Evolutionary conservation across 2,888 invertebrate genomes (phyloP), one percentile per base, ranked within the genome.

Genomic region (Cephus runcator): DNA sequence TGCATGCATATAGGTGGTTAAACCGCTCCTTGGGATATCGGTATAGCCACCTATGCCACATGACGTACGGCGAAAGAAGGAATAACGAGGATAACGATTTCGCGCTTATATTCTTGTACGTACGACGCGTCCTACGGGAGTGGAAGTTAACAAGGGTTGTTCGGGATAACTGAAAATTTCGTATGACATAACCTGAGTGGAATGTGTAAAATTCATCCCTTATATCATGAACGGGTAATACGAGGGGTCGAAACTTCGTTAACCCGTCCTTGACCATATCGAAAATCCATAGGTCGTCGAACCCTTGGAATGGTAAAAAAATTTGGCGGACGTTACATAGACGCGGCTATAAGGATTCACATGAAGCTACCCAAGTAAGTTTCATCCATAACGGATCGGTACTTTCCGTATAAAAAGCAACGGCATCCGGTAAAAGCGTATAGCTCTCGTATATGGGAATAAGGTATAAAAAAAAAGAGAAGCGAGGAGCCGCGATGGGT

Each of bases 401-500:
- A 56, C 23, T 23, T 56, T 56, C 56, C 9, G 56, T 56, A 56
- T 56, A 56, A 56, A 56, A 56, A 56, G 56, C 56, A 56, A 56
- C 23, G 56, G 56, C 56, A 56, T 56, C 56, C 56, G 56, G 56
- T 56, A 56, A 56, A 56, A 56, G 56, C 56, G 56, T 23, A 23
- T 23, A 56, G 56, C 56, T 71, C 71, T 71, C 71, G 76, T 68
- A n/a, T 71, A 30, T 35, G 12, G 35, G 73, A 68, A 73, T n/a
- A 35, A 11, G 34, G 6, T n/a, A 34, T 73, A 68, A 31, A 68
- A 73, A 68, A 31, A 68, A 73, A 69, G 30, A 69, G 30, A 69
- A 75, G 68, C 30, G 36, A 76, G 69, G 69, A 68, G 77, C 76
- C 56, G 56, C 56, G 56, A 56, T 23, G 56, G 30, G 34, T 30